Evolutionary conservation across 2,797 vertebrate genomes (phyloP).

Genomic region (Notoglanidium macrostoma): DNA sequence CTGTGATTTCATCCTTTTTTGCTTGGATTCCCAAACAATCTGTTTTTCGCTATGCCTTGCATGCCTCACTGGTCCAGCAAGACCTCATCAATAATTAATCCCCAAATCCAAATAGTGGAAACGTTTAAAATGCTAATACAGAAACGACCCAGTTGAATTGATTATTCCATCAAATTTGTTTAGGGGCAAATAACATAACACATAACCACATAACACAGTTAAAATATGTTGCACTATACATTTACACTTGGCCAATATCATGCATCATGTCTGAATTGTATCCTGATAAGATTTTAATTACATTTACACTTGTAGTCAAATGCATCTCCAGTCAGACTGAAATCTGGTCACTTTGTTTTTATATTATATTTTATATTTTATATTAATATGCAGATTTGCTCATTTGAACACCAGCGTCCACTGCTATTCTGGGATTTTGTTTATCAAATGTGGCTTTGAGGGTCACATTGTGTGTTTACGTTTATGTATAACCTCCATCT

Average conservation of each 20-base stretch:
- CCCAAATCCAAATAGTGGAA: constrained; percentile 52
- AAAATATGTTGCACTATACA: not conserved
- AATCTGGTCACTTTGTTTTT: not conserved
- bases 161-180: constrained; percentile 54
- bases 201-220: not conserved
- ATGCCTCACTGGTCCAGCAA: constrained; percentile 43
- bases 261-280: not conserved
- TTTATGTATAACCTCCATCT: not conserved
- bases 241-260: constrained; percentile 44
- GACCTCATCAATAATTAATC: constrained; percentile 69
- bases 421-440: not conserved
- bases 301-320: not conserved
- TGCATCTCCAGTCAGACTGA: not conserved
- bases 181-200: not conserved
- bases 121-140: constrained; percentile 66
- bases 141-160: constrained; percentile 40
- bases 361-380: too few relatives aligned
- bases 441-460: not conserved
- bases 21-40: constrained; percentile 54
- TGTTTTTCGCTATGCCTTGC: constrained; percentile 52
- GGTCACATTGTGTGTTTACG: not conserved
- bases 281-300: not conserved
- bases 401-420: not conserved
- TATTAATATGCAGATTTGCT: not conserved
- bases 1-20: constrained; percentile 41